Conservation (phyloP, 2,888 invertebrate genomes). For the Hofmannophila pseudospretella region DNA sequence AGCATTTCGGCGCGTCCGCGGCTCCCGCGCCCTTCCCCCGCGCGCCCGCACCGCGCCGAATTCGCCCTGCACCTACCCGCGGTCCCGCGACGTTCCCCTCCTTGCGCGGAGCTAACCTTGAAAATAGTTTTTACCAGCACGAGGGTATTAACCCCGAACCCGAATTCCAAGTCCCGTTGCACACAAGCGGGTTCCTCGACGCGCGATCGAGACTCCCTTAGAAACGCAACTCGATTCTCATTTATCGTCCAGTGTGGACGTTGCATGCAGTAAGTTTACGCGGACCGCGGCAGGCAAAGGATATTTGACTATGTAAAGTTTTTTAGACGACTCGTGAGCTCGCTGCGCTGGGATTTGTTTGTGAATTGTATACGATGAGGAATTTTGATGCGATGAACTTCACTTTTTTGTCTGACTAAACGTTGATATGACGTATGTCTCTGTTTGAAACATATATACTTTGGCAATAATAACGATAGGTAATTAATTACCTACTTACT, state of each 20-base stretch:
- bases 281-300: conserved; percentile 61
- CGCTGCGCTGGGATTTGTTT: conserved; percentile 56
- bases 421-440: not conserved
- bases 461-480: too few species aligned
- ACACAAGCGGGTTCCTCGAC: conserved; percentile 52
- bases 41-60: conserved; percentile 48
- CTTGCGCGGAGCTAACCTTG: conserved; percentile 69
- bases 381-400: conserved; percentile 45
- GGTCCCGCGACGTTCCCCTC: conserved; percentile 67
- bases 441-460: not conserved
- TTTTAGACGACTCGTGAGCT: conserved; percentile 63
- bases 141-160: conserved; percentile 78
- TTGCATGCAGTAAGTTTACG: conserved; percentile 51
- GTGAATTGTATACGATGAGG: conserved; percentile 43
- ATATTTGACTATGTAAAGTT: conserved; percentile 68
- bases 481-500: too few species aligned
- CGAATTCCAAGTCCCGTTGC: conserved; percentile 65
- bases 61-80: conserved; percentile 65
- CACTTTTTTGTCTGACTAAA: not conserved
- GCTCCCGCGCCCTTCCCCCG: conserved; percentile 25
- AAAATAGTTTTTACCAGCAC: conserved; percentile 76
- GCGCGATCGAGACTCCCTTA: conserved; percentile 45
- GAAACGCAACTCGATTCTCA: conserved; percentile 29
- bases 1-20: conserved; percentile 74
- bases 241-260: conserved; percentile 41